A percentile compares a stretch with the other conserved stretches of the same genome.
Conservation (phyloP, 2,113 vertebrate genomes). For the Stegastes partitus region DNA sequence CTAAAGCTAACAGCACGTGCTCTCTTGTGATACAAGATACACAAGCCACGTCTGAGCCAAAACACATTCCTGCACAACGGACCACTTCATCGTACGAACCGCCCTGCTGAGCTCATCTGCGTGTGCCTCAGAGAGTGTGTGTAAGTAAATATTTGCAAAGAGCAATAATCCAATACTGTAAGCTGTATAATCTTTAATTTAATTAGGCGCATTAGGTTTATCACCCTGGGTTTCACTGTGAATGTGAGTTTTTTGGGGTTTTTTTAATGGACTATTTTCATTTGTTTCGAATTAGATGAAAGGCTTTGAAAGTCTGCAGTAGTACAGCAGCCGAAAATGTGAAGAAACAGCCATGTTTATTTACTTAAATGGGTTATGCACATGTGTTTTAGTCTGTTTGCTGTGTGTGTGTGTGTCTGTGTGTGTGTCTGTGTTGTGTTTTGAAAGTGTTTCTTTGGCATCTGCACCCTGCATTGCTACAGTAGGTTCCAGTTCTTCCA, state of each 20-base stretch:
- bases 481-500: conserved; percentile 58
- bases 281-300: conserved; percentile 31
- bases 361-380: conserved; percentile 17
- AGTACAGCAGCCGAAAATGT: conserved; percentile 5
- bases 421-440: conserved; percentile 12
- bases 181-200: conserved; percentile 45
- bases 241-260: not conserved
- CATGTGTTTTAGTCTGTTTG: conserved; percentile 38
- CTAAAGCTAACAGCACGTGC: conserved; percentile 60
- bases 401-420: conserved; percentile 37
- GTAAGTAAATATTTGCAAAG: conserved; percentile 67
- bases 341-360: conserved; percentile 7
- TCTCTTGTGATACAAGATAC: conserved; percentile 58
- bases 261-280: conserved; percentile 10
- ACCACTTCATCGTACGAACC: conserved; percentile 51
- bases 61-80: conserved; percentile 73
- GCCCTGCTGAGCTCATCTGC: conserved; percentile 36
- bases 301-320: conserved; percentile 7
- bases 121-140: conserved; percentile 18
- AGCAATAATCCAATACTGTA: conserved; percentile 46
- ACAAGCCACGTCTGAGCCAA: conserved; percentile 55
- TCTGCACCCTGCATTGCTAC: conserved; percentile 29
- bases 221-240: conserved; percentile 20
- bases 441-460: conserved; percentile 46
- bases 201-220: conserved; percentile 23